Evolutionary conservation across 2,113 vertebrate species (phyloP).

Genomic region (Dromaius novaehollandiae): DNA sequence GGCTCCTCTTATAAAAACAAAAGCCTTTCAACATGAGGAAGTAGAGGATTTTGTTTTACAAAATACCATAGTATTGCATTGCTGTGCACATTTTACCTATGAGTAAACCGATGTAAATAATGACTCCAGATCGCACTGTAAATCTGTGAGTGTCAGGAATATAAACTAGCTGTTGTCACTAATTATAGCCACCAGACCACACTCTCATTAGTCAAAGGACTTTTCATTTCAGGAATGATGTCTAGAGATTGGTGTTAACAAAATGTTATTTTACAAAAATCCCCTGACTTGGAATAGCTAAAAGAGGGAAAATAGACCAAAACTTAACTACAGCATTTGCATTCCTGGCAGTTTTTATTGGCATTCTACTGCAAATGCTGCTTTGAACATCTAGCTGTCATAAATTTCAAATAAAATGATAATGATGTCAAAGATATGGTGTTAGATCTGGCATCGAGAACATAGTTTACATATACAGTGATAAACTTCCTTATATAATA

Average conservation of each 20-base stretch:
- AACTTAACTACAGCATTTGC: background rate
- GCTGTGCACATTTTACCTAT: background rate
- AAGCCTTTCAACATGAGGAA: background rate
- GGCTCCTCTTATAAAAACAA: background rate
- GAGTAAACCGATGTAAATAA: background rate
- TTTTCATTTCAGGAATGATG: background rate
- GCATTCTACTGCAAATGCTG: background rate
- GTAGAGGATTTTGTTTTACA: background rate
- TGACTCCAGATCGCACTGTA: background rate
- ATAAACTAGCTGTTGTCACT: background rate
- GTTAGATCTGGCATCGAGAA: conserved; percentile 47
- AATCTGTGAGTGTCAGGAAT: background rate
- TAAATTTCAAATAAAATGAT: conserved; percentile 40
- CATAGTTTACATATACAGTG: background rate
- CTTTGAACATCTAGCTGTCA: background rate
- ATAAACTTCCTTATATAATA: conserved; percentile 47
- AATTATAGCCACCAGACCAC: background rate
- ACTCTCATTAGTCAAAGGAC: background rate
- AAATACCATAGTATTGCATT: background rate
- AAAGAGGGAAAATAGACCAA: background rate
- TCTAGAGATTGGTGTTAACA: background rate
- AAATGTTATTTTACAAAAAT: background rate
- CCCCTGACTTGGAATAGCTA: background rate
- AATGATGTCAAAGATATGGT: conserved; percentile 50
- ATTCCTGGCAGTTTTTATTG: background rate